Evolutionary conservation across 2,888 invertebrate species (phyloP).

Genomic region (Catonia carolina): DNA sequence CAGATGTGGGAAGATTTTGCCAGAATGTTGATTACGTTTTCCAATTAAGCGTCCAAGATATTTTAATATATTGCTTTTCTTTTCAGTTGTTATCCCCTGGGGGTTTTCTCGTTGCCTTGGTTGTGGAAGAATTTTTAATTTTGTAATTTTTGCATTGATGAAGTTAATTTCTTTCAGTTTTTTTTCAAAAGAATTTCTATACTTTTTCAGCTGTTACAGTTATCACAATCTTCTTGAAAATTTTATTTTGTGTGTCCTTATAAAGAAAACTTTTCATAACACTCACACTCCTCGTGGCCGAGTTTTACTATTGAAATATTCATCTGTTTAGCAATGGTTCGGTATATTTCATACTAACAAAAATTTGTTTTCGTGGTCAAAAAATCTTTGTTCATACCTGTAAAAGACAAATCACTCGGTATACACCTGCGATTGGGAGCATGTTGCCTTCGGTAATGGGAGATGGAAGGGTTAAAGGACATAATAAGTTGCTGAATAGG

Average conservation of each 20-base stretch:
- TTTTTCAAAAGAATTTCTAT: no score
- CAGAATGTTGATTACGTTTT: no score
- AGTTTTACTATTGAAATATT: constrained; percentile 29
- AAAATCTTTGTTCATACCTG: constrained; percentile 17
- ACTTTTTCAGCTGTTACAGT: constrained; percentile 4
- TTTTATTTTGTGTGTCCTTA: neutral
- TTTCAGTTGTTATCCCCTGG: no score
- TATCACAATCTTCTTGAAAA: neutral
- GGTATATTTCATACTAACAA: constrained; percentile 28
- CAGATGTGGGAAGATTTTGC: no score
- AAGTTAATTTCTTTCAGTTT: no score
- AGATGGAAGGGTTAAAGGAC: neutral
- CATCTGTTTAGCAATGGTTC: constrained; percentile 22
- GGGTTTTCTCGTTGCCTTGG: no score
- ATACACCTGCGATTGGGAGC: neutral
- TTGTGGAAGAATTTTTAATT: no score
- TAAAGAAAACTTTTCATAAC: constrained; percentile 30
- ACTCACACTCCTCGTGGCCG: no score
- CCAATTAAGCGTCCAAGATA: no score
- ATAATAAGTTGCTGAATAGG: constrained; percentile 1
- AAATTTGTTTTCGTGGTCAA: constrained; percentile 1
- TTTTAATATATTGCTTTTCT: no score
- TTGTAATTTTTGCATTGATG: no score
- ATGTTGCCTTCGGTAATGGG: neutral
- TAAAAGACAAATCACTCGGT: neutral